These are phyloP conservation scores for Protobothrops mucrosquamatus DNA, from an alignment of 2,113 vertebrate genomes.

Conservation along the genomic window DNA sequence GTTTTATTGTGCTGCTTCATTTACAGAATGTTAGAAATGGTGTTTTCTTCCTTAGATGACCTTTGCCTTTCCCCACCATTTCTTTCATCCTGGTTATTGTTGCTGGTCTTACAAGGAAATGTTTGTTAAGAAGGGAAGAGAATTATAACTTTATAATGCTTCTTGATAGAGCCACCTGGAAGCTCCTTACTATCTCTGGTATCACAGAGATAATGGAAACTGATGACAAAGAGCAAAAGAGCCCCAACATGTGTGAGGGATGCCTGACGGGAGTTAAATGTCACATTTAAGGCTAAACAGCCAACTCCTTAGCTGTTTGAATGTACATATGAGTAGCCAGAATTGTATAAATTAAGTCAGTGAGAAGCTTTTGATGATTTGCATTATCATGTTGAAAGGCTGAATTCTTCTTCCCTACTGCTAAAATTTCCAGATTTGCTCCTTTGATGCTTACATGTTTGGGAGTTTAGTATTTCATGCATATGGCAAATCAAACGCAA, in stretches of 20 bases:
- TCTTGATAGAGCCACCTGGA: not conserved
- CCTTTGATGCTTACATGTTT: not conserved
- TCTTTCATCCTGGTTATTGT: not conserved
- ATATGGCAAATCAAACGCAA: constrained; percentile 39
- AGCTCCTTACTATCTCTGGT: not conserved
- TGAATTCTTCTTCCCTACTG: not conserved
- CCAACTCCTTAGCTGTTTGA: not conserved
- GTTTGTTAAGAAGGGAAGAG: not conserved
- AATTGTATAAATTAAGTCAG: not conserved
- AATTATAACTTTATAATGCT: not conserved
- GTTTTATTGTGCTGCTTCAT: not conserved
- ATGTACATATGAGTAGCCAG: not conserved
- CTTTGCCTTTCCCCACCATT: not conserved
- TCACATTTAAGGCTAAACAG: not conserved
- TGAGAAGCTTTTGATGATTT: constrained; percentile 31
- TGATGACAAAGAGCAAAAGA: not conserved
- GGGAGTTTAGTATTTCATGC: not conserved
- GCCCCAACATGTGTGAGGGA: not conserved
- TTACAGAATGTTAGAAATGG: not conserved
- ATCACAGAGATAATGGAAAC: not conserved
- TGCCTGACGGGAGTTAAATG: not conserved
- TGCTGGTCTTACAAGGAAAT: not conserved
- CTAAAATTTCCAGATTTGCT: not conserved
- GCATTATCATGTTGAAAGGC: constrained; percentile 41
- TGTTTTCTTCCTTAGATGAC: not conserved